These are phyloP conservation scores for Amphiprion clarkii DNA, from an alignment of 2,797 vertebrate species.

Conservation along the genomic window DNA sequence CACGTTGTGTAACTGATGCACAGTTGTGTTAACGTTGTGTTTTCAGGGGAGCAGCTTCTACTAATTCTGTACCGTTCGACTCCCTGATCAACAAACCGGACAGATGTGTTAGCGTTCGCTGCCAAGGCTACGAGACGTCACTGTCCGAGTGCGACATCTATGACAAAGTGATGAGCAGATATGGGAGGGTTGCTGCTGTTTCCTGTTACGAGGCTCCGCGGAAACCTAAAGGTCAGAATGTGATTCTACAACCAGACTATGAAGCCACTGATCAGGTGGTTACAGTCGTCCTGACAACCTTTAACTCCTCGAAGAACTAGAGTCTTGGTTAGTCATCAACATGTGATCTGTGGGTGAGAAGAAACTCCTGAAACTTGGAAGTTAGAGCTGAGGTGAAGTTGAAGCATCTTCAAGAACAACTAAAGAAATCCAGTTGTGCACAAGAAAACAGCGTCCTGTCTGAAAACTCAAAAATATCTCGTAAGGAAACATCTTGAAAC, in stretches of 20 bases:
- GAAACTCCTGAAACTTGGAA: no score
- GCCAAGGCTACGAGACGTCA: slow-evolving; percentile 89
- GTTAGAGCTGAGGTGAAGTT: no score
- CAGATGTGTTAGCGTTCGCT: slow-evolving; percentile 85
- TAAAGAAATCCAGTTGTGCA: no score
- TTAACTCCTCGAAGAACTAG: no score
- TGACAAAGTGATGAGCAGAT: background rate
- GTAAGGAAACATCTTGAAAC: no score
- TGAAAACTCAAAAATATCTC: no score
- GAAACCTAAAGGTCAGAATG: slow-evolving; percentile 32
- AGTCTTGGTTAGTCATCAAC: no score
- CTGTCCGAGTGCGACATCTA: slow-evolving; percentile 89
- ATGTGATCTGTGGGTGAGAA: no score
- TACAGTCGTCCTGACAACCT: no score
- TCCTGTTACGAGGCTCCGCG: slow-evolving; percentile 77
- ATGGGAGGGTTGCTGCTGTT: slow-evolving; percentile 69
- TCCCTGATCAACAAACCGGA: accelerated
- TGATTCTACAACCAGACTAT: background rate
- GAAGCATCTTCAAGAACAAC: no score
- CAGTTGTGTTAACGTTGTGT: background rate
- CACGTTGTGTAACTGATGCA: background rate
- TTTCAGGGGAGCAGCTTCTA: slow-evolving; percentile 83
- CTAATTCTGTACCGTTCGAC: accelerated
- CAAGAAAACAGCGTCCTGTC: no score
- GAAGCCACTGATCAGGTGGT: no score